A percentile compares a stretch with the other conserved stretches of the same genome.
Evolutionary conservation across 1,140 invertebrate species (phyloP).

Genomic region (Chironomus tepperi): DNA sequence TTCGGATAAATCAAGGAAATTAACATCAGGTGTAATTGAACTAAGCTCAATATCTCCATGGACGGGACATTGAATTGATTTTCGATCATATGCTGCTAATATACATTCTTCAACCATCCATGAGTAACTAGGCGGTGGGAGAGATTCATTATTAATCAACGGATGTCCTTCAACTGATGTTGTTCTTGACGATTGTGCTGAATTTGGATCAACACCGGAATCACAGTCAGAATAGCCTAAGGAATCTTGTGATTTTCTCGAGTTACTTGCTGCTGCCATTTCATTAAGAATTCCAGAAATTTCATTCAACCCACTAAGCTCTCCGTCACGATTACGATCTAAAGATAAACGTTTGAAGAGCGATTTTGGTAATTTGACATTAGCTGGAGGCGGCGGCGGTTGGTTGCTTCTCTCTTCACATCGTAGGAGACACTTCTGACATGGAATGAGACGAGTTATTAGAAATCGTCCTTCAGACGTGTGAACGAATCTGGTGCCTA

Average conservation of each 20-base stretch:
- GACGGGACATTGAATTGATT: constrained; percentile 51
- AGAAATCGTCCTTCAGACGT: constrained; percentile 93
- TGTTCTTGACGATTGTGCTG: constrained; percentile 58
- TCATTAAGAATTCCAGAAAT: constrained; percentile 18
- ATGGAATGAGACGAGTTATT: constrained; percentile 90
- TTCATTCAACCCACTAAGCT: constrained; percentile 33
- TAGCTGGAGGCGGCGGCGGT: neutral
- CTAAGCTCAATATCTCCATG: constrained; percentile 53
- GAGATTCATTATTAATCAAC: constrained; percentile 35
- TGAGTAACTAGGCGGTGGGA: constrained; percentile 43
- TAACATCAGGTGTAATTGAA: constrained; percentile 65
- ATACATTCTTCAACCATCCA: constrained; percentile 96
- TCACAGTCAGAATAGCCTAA: constrained; percentile 46
- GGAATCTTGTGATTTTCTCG: constrained; percentile 30
- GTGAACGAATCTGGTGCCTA: constrained; percentile 93
- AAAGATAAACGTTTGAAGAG: neutral
- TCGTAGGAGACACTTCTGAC: constrained; percentile 67
- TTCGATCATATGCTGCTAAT: constrained; percentile 60
- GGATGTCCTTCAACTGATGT: constrained; percentile 73
- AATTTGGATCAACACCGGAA: constrained; percentile 50
- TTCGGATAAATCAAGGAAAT: constrained; percentile 82
- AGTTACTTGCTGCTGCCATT: constrained; percentile 2
- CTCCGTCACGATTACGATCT: constrained; percentile 20
- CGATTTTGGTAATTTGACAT: neutral
- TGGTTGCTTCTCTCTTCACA: constrained; percentile 33